phyloP scores from a whole-genome alignment of 2,113 vertebrate species.

The Ceyx margarethae region DNA sequence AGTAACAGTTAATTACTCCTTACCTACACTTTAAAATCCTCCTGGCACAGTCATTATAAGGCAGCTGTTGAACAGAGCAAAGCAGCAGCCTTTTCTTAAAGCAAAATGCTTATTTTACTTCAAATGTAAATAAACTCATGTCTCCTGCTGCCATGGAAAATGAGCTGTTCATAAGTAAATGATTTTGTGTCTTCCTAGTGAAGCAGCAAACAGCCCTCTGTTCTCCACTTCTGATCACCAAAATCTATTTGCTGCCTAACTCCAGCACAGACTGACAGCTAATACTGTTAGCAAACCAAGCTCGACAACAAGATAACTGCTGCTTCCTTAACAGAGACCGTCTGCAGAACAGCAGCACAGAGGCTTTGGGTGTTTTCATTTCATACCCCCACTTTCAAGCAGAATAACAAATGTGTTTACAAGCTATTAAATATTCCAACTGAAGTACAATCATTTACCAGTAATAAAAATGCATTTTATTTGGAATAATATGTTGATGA shows the following conservation, averaged over 20 bases:
- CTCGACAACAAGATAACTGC: background rate
- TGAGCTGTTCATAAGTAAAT: constrained; percentile 3
- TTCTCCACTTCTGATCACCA: background rate
- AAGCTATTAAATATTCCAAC: constrained; percentile 6
- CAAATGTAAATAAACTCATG: constrained; percentile 46
- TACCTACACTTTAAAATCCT: constrained; percentile 15
- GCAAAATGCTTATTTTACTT: constrained; percentile 36
- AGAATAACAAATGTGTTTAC: background rate
- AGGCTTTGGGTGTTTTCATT: background rate
- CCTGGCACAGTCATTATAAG: background rate
- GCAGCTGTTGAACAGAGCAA: constrained; percentile 35
- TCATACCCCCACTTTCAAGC: background rate
- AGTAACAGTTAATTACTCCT: constrained; percentile 22
- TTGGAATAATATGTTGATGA: background rate
- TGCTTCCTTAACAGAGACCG: background rate
- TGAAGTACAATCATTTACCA: background rate
- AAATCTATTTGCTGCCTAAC: background rate
- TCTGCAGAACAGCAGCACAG: background rate
- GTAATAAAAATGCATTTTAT: background rate
- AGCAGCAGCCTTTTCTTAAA: constrained; percentile 23
- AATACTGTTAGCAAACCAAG: background rate
- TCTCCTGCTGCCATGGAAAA: constrained; percentile 39
- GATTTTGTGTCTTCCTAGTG: background rate
- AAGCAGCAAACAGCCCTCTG: background rate
- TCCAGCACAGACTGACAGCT: background rate